phyloP scores from a whole-genome alignment of 2,113 vertebrate species.

The Ailuropoda melanoleuca region DNA sequence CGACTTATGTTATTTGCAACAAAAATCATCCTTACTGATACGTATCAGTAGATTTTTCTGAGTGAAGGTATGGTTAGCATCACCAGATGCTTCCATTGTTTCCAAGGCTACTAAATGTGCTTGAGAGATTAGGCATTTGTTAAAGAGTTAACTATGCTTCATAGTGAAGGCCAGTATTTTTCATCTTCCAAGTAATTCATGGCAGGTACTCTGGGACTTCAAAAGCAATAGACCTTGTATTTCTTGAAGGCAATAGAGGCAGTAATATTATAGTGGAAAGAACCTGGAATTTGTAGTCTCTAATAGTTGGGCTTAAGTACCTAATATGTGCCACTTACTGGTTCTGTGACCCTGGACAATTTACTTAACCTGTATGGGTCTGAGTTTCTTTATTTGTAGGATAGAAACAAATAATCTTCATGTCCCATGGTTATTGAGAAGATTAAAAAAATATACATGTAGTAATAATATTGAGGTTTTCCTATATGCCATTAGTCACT shows the following conservation, averaged over 20 bases:
- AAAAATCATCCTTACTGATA: not conserved
- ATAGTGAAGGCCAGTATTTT: not conserved
- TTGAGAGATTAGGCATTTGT: not conserved
- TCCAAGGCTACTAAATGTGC: not conserved
- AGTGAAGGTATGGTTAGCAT: not conserved
- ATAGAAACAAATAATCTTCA: slow-evolving; percentile 17
- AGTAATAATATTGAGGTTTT: slow-evolving; percentile 7
- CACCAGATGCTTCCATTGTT: not conserved
- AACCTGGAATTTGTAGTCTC: not conserved
- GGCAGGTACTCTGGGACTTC: not conserved
- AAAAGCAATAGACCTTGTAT: not conserved
- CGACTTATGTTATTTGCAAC: not conserved
- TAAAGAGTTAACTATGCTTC: not conserved
- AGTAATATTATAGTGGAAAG: not conserved
- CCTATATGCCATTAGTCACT: not conserved
- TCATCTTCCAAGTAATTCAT: not conserved
- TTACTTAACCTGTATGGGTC: not conserved
- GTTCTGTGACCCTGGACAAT: not conserved
- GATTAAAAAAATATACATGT: not conserved
- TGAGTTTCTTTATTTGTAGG: not conserved
- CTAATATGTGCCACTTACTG: not conserved
- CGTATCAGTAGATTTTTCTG: not conserved
- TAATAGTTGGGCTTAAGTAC: not conserved
- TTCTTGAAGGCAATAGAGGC: not conserved
- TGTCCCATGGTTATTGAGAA: not conserved